Conservation (phyloP, 2,113 vertebrate species). For the Siniperca knerii region DNA sequence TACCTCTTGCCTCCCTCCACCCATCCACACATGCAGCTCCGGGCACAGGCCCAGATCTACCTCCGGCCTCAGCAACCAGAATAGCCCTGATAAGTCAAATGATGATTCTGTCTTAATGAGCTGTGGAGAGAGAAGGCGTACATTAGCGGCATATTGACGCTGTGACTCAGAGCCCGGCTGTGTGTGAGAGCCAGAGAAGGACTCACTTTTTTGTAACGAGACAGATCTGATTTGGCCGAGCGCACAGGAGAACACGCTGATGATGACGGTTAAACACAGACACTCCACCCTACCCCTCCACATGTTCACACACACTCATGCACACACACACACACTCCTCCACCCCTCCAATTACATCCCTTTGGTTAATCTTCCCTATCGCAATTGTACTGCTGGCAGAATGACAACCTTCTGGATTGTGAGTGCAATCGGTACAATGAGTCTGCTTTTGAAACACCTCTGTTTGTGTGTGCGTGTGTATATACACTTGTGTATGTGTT, state of each 20-base stretch:
- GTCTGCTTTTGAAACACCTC: slow-evolving; percentile 22
- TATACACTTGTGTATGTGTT: background rate
- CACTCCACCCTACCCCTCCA: slow-evolving; percentile 12
- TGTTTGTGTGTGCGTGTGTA: slow-evolving; percentile 5
- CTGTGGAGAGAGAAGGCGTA: slow-evolving; percentile 44
- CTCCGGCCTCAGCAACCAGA: slow-evolving; percentile 24
- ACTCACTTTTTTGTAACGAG: slow-evolving; percentile 57
- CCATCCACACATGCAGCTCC: background rate
- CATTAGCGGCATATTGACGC: slow-evolving; percentile 29
- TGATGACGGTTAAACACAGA: slow-evolving; percentile 59
- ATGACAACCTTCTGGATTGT: slow-evolving; percentile 39
- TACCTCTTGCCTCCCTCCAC: background rate
- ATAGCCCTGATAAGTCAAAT: slow-evolving; percentile 48
- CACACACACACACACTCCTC: slow-evolving; percentile 10
- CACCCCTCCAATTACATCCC: slow-evolving; percentile 65
- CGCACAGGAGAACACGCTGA: slow-evolving; percentile 39
- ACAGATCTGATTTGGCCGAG: slow-evolving; percentile 65
- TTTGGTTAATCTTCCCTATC: slow-evolving; percentile 68
- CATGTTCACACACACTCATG: background rate
- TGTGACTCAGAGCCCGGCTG: slow-evolving; percentile 50
- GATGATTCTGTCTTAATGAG: slow-evolving; percentile 60
- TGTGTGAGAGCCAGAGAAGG: slow-evolving; percentile 28
- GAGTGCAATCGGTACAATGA: slow-evolving; percentile 1
- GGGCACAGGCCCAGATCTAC: slow-evolving; percentile 8
- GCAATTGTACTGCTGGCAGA: slow-evolving; percentile 50